Evolutionary conservation across 1,140 invertebrate species (phyloP).

Genomic region (Trichomalopsis sarcophagae): DNA sequence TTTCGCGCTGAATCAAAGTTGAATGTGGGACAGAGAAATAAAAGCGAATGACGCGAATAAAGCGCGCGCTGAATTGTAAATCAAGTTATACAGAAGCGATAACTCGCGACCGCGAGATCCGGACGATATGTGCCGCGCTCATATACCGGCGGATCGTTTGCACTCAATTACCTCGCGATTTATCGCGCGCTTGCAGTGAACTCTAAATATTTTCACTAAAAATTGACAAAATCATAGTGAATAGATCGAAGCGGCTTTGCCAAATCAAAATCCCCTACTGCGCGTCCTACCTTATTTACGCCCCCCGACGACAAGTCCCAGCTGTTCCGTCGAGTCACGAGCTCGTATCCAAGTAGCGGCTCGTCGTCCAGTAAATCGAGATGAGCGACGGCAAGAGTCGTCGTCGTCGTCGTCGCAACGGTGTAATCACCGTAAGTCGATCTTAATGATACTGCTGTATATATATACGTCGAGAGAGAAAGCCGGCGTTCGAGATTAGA

Average conservation of each 20-base stretch:
- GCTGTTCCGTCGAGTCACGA: background rate
- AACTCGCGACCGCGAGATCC: constrained; percentile 25
- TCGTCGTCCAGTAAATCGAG: constrained; percentile 24
- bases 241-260: background rate
- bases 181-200: background rate
- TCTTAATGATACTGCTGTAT: constrained; percentile 31
- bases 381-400: constrained; percentile 7
- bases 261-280: background rate
- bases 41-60: background rate
- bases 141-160: background rate
- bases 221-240: too few species aligned
- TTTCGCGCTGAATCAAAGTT: background rate
- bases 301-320: background rate
- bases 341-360: background rate
- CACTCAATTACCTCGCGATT: constrained; percentile 40
- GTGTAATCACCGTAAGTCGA: constrained; percentile 40
- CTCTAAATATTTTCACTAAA: background rate
- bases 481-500: constrained; percentile 28
- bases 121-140: background rate
- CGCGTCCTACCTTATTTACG: background rate
- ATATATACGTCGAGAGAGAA: background rate
- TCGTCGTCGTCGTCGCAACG: constrained; percentile 19
- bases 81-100: constrained; percentile 42
- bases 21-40: constrained; percentile 1
- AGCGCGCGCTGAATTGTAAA: constrained; percentile 18